A percentile compares a stretch with the other conserved stretches of the same genome.
phyloP scores from a whole-genome alignment of 2,888 invertebrate genomes.

The Cheilosia soror region DNA sequence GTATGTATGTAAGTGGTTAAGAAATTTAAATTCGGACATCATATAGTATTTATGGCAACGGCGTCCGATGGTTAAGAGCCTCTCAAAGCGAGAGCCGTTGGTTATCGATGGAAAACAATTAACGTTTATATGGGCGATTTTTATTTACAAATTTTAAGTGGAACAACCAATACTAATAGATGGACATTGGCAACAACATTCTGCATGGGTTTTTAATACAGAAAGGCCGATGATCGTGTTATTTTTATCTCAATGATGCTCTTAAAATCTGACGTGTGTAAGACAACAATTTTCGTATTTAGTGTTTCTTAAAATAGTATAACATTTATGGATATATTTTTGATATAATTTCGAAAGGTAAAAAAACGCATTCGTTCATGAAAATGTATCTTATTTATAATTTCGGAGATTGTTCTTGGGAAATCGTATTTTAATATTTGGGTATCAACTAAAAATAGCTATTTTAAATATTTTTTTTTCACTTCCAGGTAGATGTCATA shows the following conservation, averaged over 20 bases:
- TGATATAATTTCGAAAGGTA: neutral
- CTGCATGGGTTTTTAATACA: neutral
- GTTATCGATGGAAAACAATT: slow-evolving; percentile 50
- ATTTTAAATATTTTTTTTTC: too few relatives aligned
- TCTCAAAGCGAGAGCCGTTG: slow-evolving; percentile 28
- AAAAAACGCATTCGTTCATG: neutral
- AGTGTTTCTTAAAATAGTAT: neutral
- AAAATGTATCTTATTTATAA: too few relatives aligned
- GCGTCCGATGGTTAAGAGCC: slow-evolving; percentile 13
- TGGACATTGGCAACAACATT: neutral
- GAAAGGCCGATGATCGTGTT: slow-evolving; percentile 32
- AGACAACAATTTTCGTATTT: neutral
- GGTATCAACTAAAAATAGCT: too few relatives aligned
- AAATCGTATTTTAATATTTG: too few relatives aligned
- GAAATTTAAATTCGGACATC: slow-evolving; percentile 39
- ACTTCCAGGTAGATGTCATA: too few relatives aligned
- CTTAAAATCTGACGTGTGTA: neutral
- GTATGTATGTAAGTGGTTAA: slow-evolving; percentile 3
- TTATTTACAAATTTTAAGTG: slow-evolving; percentile 37
- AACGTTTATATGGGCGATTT: slow-evolving; percentile 27
- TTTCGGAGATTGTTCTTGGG: too few relatives aligned
- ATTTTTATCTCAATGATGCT: slow-evolving; percentile 3
- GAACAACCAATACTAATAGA: neutral
- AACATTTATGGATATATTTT: neutral
- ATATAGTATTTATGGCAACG: neutral